A percentile compares a stretch with the other conserved stretches of the same genome.
Conservation (phyloP, 2,113 vertebrate species). For the Sigmodon hispidus region DNA sequence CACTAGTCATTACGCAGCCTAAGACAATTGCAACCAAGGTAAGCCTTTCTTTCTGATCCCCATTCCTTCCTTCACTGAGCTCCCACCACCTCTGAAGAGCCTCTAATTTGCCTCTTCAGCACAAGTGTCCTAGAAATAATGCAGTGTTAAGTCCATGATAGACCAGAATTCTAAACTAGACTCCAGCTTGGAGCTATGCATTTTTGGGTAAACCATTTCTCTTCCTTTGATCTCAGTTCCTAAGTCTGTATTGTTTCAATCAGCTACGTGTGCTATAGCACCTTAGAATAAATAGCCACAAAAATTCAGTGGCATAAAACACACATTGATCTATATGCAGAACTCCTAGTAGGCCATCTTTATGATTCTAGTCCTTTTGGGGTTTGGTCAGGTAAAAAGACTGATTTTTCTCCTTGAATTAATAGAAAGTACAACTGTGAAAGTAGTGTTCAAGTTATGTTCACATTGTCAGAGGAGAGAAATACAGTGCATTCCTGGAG, state of each 20-base stretch:
- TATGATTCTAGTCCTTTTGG: not conserved
- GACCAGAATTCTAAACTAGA: not conserved
- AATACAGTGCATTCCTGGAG: not conserved
- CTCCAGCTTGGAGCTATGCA: not conserved
- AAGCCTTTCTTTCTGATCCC: not conserved
- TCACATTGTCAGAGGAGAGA: not conserved
- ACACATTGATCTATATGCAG: not conserved
- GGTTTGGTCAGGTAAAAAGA: not conserved
- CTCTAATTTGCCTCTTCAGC: not conserved
- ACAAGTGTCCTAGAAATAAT: not conserved
- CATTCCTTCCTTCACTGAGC: not conserved
- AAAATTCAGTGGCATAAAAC: slow-evolving; percentile 2
- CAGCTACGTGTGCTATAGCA: not conserved
- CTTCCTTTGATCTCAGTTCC: not conserved
- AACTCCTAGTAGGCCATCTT: not conserved
- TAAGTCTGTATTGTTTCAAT: not conserved
- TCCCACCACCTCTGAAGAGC: not conserved
- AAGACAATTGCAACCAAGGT: not conserved
- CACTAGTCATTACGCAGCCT: not conserved
- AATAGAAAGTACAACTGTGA: not conserved
- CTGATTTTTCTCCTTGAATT: not conserved
- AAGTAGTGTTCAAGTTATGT: not conserved
- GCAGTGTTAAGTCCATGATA: not conserved
- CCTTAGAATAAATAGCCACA: not conserved
- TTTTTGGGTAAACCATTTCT: not conserved